Conservation (phyloP, 2,113 vertebrate genomes). For the Serinus canaria region DNA sequence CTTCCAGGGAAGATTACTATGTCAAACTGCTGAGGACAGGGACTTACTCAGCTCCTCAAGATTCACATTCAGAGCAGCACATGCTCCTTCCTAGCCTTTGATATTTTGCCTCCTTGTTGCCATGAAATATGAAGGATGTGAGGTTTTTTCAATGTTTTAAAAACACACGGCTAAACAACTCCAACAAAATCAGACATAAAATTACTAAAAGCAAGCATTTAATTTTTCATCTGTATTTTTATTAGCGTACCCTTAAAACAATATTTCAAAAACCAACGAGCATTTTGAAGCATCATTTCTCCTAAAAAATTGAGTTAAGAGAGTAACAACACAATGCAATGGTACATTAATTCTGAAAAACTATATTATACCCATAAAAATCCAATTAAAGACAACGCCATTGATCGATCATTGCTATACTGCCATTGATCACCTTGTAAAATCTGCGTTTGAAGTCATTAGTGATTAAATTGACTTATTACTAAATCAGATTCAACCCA, state of each 20-base stretch:
- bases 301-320: conserved; percentile 44
- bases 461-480: conserved; percentile 68
- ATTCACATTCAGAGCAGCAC: background rate
- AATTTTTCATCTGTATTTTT: conserved; percentile 41
- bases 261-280: conserved; percentile 43
- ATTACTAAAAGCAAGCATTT: conserved; percentile 41
- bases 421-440: conserved; percentile 63
- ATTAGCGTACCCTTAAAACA: conserved; percentile 21
- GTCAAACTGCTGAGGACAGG: background rate
- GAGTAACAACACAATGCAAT: conserved; percentile 56
- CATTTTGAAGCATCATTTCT: conserved; percentile 41
- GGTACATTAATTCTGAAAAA: conserved; percentile 68
- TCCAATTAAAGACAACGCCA: conserved; percentile 63
- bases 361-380: conserved; percentile 64
- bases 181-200: conserved; percentile 6
- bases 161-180: background rate
- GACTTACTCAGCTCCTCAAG: background rate
- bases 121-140: background rate
- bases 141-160: background rate
- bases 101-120: background rate
- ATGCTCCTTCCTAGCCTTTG: background rate
- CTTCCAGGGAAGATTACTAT: conserved; percentile 41
- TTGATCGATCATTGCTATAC: conserved; percentile 52
- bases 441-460: conserved; percentile 65
- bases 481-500: conserved; percentile 60